phyloP scores from a whole-genome alignment of 2,113 vertebrate species.

The Lampris incognitus region DNA sequence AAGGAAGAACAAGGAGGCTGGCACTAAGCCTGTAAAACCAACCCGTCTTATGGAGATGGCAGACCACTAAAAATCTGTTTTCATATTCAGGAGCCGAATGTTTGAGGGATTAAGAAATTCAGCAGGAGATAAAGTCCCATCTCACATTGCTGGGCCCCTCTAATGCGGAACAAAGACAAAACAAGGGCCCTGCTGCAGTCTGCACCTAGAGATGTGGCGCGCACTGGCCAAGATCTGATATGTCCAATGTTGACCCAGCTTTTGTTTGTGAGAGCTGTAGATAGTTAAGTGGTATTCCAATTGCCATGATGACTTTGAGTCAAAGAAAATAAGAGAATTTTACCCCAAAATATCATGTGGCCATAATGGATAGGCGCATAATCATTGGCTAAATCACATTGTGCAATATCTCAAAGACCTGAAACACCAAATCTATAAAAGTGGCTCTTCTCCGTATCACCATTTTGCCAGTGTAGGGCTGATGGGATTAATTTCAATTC shows the following conservation, averaged over 20 bases:
- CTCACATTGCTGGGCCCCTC: constrained; percentile 46
- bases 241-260: background rate
- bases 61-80: constrained; percentile 32
- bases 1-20: background rate
- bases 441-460: too few species aligned
- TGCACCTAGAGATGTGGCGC: background rate
- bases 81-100: background rate
- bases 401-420: too few species aligned
- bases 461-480: too few species aligned
- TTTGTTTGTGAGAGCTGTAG: background rate
- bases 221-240: constrained; percentile 32
- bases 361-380: too few species aligned
- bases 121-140: constrained; percentile 54
- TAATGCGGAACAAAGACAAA: constrained; percentile 66
- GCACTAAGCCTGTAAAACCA: background rate
- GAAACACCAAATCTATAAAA: too few species aligned
- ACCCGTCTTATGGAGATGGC: background rate
- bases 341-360: too few species aligned
- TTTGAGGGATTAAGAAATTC: constrained; percentile 53
- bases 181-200: constrained; percentile 45
- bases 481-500: too few species aligned
- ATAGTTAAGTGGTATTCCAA: background rate
- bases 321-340: too few species aligned
- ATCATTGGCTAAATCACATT: too few species aligned
- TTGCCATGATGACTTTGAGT: too few species aligned